Base-by-base conservation (phyloP, 2,888 invertebrate genomes). In the Caradrina clavipalpis region DNA sequence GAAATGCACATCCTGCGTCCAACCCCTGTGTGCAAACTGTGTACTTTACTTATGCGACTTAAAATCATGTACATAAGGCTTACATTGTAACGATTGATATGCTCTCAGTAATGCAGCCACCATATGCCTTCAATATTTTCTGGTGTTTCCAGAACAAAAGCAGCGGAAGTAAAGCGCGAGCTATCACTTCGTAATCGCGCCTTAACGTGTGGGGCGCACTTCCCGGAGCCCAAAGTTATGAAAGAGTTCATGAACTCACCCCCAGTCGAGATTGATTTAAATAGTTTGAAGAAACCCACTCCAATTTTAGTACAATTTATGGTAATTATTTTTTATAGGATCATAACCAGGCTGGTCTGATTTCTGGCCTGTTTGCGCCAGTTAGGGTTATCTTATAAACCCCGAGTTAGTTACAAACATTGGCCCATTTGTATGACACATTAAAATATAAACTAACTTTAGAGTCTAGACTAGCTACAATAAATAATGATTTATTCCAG, bases 141-240 rank as follows among this genome's bases (percentile, higher is more conserved):
- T 26, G 6, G 58, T 58, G 4, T n/a, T 78, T 63, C 19, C 86
- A 98, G 98, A 89, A 96, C 97, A 75, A 96, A 97, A 89, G 95
- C 97, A 62, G 89, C 96, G 19, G 96, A 96, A 60, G 95, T 97
- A 1, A 97, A 97, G 91, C 97, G 97, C 49, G 98, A 98, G 91
- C 86, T 98, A 63, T 93, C 95, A 13, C 95, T 98, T 50, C 96
- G 98, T 15, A 96, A 94, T 59, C 97, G 97, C 87, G 97, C 98
- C 0, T 86, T 98, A 39, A 87, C 94, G 1, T 93, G 93, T 77
- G 96, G 97, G 72, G 90, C 95, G 81, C 90, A 90, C 61, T 98
- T 98, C 91, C 98, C 98, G 6, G 97, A 97, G 80, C 97, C 98
- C 82, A 97, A 97, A 82, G 94, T 98, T 35, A 97, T 98, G 88